Percentiles rank a stretch among this genome's conserved stretches.
phyloP scores from a whole-genome alignment of 2,113 vertebrate species.

The Corynorhinus townsendii region DNA sequence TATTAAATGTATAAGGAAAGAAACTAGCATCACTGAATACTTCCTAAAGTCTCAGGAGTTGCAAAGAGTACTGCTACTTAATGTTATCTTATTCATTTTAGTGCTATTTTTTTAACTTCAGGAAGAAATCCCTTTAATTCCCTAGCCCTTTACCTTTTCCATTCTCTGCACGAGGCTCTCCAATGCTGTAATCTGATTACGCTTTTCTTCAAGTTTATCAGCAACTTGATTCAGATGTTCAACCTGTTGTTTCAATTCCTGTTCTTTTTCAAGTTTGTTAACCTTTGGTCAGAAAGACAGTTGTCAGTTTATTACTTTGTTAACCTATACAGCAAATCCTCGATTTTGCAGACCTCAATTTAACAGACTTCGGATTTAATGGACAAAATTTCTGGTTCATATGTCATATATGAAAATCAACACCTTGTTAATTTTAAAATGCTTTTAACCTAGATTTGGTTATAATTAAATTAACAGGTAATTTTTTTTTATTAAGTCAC shows the following conservation, averaged over 20 bases:
- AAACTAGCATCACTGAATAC: not conserved
- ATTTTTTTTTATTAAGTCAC: not conserved
- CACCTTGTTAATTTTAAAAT: not conserved
- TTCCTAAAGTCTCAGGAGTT: not conserved
- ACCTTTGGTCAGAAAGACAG: constrained; percentile 54
- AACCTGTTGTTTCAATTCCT: constrained; percentile 57
- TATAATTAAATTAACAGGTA: not conserved
- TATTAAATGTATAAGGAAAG: not conserved
- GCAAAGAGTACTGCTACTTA: not conserved
- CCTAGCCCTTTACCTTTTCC: constrained; percentile 70
- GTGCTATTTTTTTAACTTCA: not conserved
- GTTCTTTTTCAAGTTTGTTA: constrained; percentile 69
- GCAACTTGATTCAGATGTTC: constrained; percentile 53
- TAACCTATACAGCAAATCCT: not conserved
- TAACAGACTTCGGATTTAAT: not conserved
- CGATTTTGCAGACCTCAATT: not conserved
- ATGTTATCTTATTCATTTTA: not conserved
- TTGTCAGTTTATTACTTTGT: not conserved
- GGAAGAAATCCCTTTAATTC: not conserved
- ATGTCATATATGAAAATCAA: not conserved
- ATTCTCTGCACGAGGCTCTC: constrained; percentile 77
- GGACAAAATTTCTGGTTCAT: not conserved
- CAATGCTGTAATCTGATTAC: constrained; percentile 61
- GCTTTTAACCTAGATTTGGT: not conserved
- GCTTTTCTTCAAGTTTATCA: constrained; percentile 69